phyloP scores from a whole-genome alignment of 1,140 invertebrate genomes.

The Ceratina calcarata region DNA sequence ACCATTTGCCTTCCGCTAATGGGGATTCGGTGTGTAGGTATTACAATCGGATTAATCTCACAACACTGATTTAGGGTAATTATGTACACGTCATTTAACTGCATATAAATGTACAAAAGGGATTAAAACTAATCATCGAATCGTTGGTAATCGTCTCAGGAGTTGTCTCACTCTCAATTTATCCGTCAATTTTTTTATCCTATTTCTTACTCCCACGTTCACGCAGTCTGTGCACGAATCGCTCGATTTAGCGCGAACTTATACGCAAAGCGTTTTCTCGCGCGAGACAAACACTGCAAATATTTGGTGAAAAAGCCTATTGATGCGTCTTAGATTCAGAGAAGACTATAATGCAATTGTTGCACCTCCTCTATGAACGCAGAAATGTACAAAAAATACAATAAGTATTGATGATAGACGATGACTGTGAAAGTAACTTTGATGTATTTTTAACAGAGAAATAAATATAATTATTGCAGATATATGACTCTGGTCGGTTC shows the following conservation, averaged over 20 bases:
- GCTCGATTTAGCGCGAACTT: constrained; percentile 14
- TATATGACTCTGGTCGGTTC: not conserved
- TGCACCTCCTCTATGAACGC: too few relatives aligned
- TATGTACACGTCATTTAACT: constrained; percentile 72
- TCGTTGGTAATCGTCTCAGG: constrained; percentile 49
- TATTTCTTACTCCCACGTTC: not conserved
- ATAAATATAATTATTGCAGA: not conserved
- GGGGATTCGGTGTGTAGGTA: constrained; percentile 61
- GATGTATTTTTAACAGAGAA: too few relatives aligned
- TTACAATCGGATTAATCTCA: constrained; percentile 67
- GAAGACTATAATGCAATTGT: not conserved
- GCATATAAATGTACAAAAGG: constrained; percentile 75
- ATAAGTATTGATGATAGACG: too few relatives aligned
- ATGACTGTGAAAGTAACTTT: too few relatives aligned
- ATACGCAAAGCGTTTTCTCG: not conserved
- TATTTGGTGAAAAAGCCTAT: not conserved
- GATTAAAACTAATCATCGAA: constrained; percentile 67
- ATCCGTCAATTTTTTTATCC: not conserved
- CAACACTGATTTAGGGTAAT: constrained; percentile 66
- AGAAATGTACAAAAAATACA: not conserved
- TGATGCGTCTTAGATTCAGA: not conserved
- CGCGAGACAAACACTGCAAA: not conserved
- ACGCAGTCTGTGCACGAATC: not conserved
- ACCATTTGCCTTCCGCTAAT: constrained; percentile 64
- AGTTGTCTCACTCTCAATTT: not conserved